These are phyloP conservation scores for Cacatua alba DNA, from an alignment of 2,113 vertebrate genomes.

Conservation along the genomic window DNA sequence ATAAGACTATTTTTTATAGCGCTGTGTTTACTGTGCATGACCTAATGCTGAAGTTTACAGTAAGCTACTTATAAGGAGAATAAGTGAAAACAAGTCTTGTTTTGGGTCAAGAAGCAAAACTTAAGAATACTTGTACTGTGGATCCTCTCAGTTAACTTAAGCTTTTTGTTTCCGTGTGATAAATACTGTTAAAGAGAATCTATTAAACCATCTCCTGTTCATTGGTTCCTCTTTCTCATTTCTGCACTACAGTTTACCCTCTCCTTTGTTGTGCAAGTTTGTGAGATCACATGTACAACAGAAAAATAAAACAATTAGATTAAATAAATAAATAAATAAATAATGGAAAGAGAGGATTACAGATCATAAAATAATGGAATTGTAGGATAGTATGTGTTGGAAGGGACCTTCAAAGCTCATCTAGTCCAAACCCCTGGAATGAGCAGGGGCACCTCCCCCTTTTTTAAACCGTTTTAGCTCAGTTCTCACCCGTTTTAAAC, in stretches of 20 bases:
- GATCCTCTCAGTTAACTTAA: background rate
- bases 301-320: background rate
- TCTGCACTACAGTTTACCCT: background rate
- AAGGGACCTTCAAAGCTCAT: background rate
- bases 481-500: too few relatives aligned
- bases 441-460: too few relatives aligned
- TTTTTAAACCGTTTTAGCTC: too few relatives aligned
- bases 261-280: background rate
- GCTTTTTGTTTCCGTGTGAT: background rate
- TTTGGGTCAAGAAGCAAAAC: background rate
- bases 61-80: background rate
- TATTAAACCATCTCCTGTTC: background rate
- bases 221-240: background rate
- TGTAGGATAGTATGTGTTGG: background rate
- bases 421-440: background rate
- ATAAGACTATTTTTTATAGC: background rate
- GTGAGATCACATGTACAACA: rapidly evolving
- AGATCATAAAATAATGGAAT: background rate
- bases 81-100: background rate
- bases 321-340: background rate
- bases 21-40: background rate
- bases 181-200: background rate
- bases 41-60: background rate
- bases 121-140: background rate
- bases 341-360: background rate